Conservation (phyloP, 2,113 vertebrate genomes). For the Piliocolobus tephrosceles region DNA sequence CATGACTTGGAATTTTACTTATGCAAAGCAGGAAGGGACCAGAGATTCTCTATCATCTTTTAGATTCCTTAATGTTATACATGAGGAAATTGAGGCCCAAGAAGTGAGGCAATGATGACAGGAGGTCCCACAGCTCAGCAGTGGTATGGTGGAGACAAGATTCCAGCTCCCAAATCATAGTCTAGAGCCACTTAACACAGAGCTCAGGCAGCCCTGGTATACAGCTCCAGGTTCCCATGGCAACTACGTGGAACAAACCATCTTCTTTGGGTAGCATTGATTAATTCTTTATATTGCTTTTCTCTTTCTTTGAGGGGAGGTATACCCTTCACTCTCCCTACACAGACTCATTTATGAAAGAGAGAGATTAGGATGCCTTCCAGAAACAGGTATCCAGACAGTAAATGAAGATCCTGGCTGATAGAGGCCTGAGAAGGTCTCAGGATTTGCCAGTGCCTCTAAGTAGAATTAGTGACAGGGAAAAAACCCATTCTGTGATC, state of each 20-base stretch:
- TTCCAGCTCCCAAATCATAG: neutral
- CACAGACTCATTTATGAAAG: neutral
- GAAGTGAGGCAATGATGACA: neutral
- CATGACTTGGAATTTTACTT: neutral
- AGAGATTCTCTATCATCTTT: neutral
- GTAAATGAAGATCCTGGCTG: neutral
- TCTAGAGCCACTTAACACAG: neutral
- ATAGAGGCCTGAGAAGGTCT: neutral
- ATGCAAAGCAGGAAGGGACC: neutral
- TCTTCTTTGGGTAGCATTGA: constrained; percentile 1
- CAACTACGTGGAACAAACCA: constrained; percentile 44
- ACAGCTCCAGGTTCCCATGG: constrained; percentile 56
- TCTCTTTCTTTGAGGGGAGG: neutral
- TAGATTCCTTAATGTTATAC: neutral
- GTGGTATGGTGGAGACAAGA: neutral
- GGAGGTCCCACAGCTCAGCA: neutral
- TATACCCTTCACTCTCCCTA: neutral
- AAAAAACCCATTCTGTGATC: neutral
- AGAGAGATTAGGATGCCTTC: neutral
- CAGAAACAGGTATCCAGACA: neutral
- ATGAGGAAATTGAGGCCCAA: neutral
- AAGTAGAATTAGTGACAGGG: neutral
- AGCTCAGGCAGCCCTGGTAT: neutral
- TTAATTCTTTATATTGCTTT: neutral
- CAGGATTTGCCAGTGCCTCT: neutral